A percentile compares a stretch with the other conserved stretches of the same genome.
Evolutionary conservation across 2,113 vertebrate genomes (phyloP).

Genomic region (Syngnathus typhle): DNA sequence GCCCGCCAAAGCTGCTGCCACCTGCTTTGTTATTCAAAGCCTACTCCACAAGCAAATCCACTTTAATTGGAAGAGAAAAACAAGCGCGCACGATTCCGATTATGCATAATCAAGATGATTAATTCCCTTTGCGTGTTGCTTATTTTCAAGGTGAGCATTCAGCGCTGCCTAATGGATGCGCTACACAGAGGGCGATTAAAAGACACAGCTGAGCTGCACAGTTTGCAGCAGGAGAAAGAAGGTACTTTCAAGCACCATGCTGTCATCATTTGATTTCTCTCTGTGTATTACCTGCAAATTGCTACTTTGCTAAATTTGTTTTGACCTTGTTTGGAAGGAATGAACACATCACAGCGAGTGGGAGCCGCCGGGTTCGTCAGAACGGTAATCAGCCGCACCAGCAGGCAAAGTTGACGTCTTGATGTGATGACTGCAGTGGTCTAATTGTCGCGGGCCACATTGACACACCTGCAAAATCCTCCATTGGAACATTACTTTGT

Average conservation of each 20-base stretch:
- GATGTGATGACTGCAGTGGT: slow-evolving; percentile 14
- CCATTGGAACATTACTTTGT: slow-evolving; percentile 7
- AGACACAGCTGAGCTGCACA: slow-evolving; percentile 43
- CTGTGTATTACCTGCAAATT: neutral
- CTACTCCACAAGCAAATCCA: slow-evolving; percentile 41
- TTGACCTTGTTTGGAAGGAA: neutral
- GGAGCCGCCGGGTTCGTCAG: slow-evolving; percentile 25
- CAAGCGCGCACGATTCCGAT: slow-evolving; percentile 47
- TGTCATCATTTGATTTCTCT: neutral
- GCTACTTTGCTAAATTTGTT: slow-evolving; percentile 4
- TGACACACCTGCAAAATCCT: slow-evolving; percentile 18
- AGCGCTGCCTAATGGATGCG: slow-evolving; percentile 56
- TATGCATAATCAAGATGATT: slow-evolving; percentile 67
- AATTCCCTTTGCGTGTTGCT: slow-evolving; percentile 57
- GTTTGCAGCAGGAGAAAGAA: neutral
- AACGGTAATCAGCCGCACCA: slow-evolving; percentile 30
- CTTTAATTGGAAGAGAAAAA: slow-evolving; percentile 60
- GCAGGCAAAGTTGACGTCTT: slow-evolving; percentile 9
- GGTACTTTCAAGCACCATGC: neutral
- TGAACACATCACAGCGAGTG: slow-evolving; percentile 3
- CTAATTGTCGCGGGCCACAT: slow-evolving; percentile 21
- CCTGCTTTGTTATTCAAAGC: slow-evolving; percentile 53
- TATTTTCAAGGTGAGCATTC: slow-evolving; percentile 53
- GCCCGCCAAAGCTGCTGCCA: slow-evolving; percentile 12
- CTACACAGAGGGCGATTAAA: slow-evolving; percentile 47